phyloP scores from a whole-genome alignment of 2,888 invertebrate genomes.

The Diabrotica balteata region DNA sequence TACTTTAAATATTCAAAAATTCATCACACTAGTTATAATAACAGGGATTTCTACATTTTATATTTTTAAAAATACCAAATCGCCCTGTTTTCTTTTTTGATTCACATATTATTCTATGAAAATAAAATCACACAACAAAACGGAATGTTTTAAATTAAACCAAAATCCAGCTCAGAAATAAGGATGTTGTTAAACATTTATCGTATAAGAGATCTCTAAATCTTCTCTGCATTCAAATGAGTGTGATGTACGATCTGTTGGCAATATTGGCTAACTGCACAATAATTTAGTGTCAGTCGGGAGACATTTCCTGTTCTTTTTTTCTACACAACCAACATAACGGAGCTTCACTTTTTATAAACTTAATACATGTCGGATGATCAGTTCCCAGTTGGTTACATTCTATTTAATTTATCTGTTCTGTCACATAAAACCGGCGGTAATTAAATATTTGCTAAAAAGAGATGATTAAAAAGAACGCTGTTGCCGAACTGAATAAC shows the following conservation, averaged over 20 bases:
- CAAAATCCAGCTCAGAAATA: too few species aligned
- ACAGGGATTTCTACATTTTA: too few species aligned
- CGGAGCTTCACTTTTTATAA: constrained; percentile 6
- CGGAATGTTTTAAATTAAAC: too few species aligned
- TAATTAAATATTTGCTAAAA: constrained; percentile 6
- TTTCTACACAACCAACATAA: constrained; percentile 5
- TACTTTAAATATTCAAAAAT: too few species aligned
- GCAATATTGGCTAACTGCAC: constrained; percentile 4
- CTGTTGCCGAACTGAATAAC: background rate
- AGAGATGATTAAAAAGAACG: background rate
- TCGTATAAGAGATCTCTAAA: too few species aligned
- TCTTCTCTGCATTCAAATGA: background rate
- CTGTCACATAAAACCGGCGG: constrained; percentile 1
- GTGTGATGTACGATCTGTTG: background rate
- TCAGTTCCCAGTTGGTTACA: background rate
- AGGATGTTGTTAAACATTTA: too few species aligned
- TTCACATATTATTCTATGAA: too few species aligned
- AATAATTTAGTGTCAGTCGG: constrained; percentile 12
- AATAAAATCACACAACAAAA: too few species aligned
- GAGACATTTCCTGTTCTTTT: constrained; percentile 18
- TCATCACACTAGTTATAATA: too few species aligned
- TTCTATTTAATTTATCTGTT: constrained; percentile 11
- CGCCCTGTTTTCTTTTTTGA: too few species aligned
- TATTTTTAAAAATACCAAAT: too few species aligned
- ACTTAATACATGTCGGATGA: constrained; percentile 1